Evolutionary conservation across 2,797 vertebrate species (phyloP).

Genomic region (Vireo griseus): DNA sequence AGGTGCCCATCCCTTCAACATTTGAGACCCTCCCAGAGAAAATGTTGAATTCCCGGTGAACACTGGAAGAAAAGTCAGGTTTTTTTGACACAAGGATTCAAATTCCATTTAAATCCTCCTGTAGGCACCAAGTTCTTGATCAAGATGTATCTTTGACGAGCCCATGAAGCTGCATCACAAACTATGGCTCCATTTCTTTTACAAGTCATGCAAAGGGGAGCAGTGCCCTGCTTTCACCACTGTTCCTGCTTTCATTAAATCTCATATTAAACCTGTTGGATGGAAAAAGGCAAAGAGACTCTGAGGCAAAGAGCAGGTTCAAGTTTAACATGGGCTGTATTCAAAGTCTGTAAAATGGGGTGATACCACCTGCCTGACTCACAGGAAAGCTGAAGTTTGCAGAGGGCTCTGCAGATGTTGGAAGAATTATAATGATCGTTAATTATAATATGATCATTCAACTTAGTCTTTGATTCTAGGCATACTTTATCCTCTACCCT

Average conservation of each 20-base stretch:
- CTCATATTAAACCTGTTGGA: background rate
- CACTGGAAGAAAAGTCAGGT: fast-evolving
- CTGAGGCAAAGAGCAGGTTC: background rate
- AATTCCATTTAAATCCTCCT: background rate
- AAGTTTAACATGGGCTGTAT: background rate
- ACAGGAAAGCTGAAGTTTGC: background rate
- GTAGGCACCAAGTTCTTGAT: background rate
- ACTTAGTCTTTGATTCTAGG: background rate
- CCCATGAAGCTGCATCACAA: background rate
- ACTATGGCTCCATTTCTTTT: background rate
- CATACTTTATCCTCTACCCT: conserved; percentile 30
- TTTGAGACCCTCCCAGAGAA: background rate
- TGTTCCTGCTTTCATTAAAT: background rate
- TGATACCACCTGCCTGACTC: background rate
- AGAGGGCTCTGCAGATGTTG: background rate
- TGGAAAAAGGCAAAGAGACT: background rate
- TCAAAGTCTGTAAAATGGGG: background rate
- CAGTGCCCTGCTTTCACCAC: background rate
- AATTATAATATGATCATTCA: conserved; percentile 55
- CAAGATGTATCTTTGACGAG: background rate
- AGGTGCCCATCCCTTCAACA: background rate
- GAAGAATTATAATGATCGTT: conserved; percentile 12
- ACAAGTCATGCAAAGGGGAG: background rate
- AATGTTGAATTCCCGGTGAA: background rate
- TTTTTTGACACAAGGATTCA: background rate